Conservation (phyloP, 2,797 vertebrate genomes). For the Tapirus indicus region DNA sequence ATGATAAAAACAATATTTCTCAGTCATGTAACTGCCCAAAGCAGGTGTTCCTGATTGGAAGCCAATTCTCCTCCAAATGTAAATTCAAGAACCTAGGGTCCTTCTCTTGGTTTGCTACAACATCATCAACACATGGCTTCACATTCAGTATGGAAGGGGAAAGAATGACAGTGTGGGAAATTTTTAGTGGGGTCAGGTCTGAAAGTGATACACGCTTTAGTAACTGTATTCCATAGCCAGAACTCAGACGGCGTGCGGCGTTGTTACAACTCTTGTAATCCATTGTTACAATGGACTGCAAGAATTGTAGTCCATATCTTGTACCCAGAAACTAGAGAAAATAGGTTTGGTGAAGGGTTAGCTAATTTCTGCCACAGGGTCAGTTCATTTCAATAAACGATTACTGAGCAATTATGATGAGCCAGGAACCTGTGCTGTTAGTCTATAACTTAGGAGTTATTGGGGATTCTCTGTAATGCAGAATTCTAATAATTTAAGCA, state of each 20-base stretch:
- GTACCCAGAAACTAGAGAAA: background rate
- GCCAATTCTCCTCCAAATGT: background rate
- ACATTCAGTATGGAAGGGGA: background rate
- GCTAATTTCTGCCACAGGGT: background rate
- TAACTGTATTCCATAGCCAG: background rate
- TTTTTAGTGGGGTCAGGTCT: background rate
- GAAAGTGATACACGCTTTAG: background rate
- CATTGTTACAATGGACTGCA: too few species aligned
- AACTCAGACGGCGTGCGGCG: background rate
- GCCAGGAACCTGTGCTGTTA: background rate
- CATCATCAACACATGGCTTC: background rate
- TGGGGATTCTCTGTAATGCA: background rate
- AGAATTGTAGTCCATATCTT: background rate
- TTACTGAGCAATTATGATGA: background rate
- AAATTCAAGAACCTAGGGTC: background rate
- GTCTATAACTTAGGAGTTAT: background rate
- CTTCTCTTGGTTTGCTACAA: background rate
- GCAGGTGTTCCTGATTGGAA: background rate
- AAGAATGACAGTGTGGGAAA: background rate
- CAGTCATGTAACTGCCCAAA: background rate
- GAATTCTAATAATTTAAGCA: background rate
- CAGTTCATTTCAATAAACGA: background rate
- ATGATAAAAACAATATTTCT: background rate
- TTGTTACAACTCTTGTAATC: background rate
- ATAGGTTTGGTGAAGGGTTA: background rate